phyloP scores from a whole-genome alignment of 2,113 vertebrate genomes.

The Cyrtonyx montezumae region DNA sequence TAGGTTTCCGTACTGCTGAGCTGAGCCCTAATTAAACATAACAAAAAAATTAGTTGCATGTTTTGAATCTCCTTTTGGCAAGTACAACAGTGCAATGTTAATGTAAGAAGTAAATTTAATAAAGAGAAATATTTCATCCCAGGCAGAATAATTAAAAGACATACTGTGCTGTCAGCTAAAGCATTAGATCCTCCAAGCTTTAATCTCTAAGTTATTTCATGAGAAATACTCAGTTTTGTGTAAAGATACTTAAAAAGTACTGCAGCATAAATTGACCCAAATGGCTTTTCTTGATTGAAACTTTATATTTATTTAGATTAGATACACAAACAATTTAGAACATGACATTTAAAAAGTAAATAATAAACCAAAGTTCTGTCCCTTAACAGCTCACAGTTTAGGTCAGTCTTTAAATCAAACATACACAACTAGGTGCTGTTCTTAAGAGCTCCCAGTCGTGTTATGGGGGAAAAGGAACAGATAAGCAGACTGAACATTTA shows the following conservation, averaged over 20 bases:
- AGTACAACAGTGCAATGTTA: slow-evolving; percentile 62
- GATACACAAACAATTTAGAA: slow-evolving; percentile 22
- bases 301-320: slow-evolving; percentile 36
- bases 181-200: slow-evolving; percentile 23
- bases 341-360: slow-evolving; percentile 6
- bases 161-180: slow-evolving; percentile 62
- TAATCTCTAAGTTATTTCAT: slow-evolving; percentile 24
- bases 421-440: background rate
- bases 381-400: background rate
- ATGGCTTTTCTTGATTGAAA: background rate
- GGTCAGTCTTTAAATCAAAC: background rate
- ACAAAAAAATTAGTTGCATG: slow-evolving; percentile 64
- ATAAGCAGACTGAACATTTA: background rate
- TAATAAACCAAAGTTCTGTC: background rate
- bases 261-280: slow-evolving; percentile 3
- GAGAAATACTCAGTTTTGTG: background rate
- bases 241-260: background rate
- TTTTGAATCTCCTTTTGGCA: slow-evolving; percentile 69
- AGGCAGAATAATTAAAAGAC: slow-evolving; percentile 74
- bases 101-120: slow-evolving; percentile 71
- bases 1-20: slow-evolving; percentile 27
- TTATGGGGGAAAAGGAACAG: background rate
- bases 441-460: background rate
- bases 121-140: slow-evolving; percentile 65
- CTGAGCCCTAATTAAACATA: slow-evolving; percentile 68